These are phyloP conservation scores for Melozone crissalis DNA, from an alignment of 2,113 vertebrate genomes.

Conservation along the genomic window DNA sequence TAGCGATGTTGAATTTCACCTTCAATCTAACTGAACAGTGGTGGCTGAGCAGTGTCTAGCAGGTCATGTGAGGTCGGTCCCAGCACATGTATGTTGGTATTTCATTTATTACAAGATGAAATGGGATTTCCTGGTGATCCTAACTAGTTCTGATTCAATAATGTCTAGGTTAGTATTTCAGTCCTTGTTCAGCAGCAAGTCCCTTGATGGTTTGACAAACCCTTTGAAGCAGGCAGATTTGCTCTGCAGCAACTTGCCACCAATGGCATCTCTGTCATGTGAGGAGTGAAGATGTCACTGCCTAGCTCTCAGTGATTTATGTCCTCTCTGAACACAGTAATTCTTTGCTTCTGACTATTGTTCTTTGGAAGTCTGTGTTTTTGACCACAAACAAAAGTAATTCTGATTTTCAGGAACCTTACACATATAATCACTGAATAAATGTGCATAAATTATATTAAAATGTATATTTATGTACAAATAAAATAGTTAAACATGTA, in stretches of 20 bases:
- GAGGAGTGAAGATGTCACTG: not conserved
- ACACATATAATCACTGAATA: not conserved
- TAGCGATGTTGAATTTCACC: not conserved
- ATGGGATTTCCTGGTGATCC: not conserved
- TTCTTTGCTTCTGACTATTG: not conserved
- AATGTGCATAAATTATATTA: rapidly evolving
- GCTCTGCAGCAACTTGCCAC: not conserved
- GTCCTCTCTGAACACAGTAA: not conserved
- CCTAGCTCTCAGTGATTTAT: not conserved
- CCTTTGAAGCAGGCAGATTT: not conserved
- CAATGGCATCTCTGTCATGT: not conserved
- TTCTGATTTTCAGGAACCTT: not conserved
- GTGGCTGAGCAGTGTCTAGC: not conserved
- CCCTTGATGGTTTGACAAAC: not conserved
- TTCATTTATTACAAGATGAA: not conserved
- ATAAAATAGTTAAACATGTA: not conserved
- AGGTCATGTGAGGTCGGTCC: not conserved
- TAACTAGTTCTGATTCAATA: not conserved
- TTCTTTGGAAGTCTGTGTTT: not conserved
- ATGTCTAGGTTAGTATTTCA: not conserved
- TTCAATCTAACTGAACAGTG: not conserved
- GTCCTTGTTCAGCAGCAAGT: not conserved
- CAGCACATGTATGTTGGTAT: not conserved
- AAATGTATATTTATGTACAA: not conserved
- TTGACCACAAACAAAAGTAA: not conserved